Percentiles rank a stretch among this genome's conserved stretches.
Conservation (phyloP, 2,113 vertebrate species). For the Callospermophilus lateralis region DNA sequence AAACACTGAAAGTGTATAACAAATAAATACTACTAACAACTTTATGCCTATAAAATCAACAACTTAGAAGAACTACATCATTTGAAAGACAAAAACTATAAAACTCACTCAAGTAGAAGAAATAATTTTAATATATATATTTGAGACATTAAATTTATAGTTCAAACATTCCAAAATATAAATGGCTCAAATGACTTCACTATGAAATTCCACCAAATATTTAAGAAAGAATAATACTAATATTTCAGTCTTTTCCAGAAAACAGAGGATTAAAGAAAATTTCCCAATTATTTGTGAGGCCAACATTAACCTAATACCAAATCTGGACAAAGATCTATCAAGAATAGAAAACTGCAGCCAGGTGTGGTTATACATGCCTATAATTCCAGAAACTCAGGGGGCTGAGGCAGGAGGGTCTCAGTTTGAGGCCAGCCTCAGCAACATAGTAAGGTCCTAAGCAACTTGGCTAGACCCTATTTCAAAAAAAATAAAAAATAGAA, state of each 20-base stretch:
- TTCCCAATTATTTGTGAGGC: neutral
- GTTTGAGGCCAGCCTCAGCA: too few species aligned
- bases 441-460: too few species aligned
- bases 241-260: neutral
- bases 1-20: neutral
- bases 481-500: too few species aligned
- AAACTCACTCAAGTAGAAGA: neutral
- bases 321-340: neutral
- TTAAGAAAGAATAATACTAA: neutral
- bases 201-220: neutral
- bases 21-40: neutral
- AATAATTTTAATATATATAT: neutral
- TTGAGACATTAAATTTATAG: neutral
- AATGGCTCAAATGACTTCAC: neutral
- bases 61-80: neutral
- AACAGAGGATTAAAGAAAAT: neutral
- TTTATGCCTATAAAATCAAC: neutral
- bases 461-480: too few species aligned
- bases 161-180: neutral
- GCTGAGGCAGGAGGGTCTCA: too few species aligned
- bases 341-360: neutral
- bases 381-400: too few species aligned
- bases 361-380: too few species aligned
- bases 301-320: constrained; percentile 13
- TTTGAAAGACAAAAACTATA: neutral